A percentile compares a stretch with the other conserved stretches of the same genome.
Evolutionary conservation across 1,140 invertebrate genomes (phyloP).

Genomic region (Delia radicum): DNA sequence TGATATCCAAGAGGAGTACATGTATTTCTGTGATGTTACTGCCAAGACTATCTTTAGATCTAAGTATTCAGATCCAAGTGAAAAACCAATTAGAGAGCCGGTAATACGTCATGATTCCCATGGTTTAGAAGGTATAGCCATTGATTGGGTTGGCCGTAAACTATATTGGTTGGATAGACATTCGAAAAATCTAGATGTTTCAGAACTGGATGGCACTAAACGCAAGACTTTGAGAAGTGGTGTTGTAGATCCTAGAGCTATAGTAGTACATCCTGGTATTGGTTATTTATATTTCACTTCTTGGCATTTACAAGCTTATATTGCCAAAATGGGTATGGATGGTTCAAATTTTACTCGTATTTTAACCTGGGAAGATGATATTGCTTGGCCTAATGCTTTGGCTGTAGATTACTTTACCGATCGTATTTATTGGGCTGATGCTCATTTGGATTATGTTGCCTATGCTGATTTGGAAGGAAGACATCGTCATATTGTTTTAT

Average conservation of each 20-base stretch:
- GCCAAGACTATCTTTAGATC: conserved; percentile 87
- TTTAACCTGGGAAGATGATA: conserved; percentile 88
- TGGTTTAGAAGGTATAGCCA: conserved; percentile 91
- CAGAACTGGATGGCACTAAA: conserved; percentile 90
- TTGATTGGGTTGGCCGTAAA: conserved; percentile 96
- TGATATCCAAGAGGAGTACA: conserved; percentile 77
- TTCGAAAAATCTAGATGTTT: conserved; percentile 89
- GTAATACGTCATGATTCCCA: conserved; percentile 91
- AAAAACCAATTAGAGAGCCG: conserved; percentile 66
- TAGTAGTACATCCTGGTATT: conserved; percentile 91
- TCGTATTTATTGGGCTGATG: conserved; percentile 94
- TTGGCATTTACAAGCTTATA: conserved; percentile 95
- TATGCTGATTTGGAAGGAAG: conserved; percentile 88
- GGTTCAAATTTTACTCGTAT: conserved; percentile 88
- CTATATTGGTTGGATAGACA: conserved; percentile 97
- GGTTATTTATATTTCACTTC: conserved; percentile 95
- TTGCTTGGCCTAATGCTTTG: conserved; percentile 97
- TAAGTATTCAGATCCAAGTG: conserved; percentile 58
- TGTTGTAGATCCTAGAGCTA: conserved; percentile 88
- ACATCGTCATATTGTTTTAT: conserved; percentile 78
- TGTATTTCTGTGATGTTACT: conserved; percentile 95
- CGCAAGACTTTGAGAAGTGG: conserved; percentile 83
- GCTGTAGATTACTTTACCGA: conserved; percentile 97
- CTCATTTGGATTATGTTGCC: conserved; percentile 97
- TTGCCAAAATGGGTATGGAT: conserved; percentile 97